Base-by-base conservation (phyloP, 2,888 invertebrate species). In the Alentia gelatinosa region DNA sequence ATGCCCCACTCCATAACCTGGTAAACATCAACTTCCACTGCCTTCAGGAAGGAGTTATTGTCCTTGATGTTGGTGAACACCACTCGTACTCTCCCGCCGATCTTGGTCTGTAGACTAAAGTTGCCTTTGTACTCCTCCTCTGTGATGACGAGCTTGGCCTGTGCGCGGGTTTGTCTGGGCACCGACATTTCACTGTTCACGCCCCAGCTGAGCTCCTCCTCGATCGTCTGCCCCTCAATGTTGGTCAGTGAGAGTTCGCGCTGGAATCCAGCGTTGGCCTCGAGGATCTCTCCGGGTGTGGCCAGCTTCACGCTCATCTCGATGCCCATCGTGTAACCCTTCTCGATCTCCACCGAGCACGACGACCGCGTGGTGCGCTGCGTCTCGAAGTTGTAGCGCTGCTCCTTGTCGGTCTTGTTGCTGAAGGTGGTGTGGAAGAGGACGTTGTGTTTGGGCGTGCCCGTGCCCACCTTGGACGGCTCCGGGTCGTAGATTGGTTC, bases 131-230 rank as follows among this genome's bases (percentile, higher is more conserved):
- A 96, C 91, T 96, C 96, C 94, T 96, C 95, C 93, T 97, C 96
- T 83, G 95, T 96, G 74, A 96, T 96, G 1, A 96, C 95, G 92
- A 96, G 95, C 90, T 95, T 96, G 1, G 96, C 96, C 35, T 95
- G 96, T 4, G 96, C 96, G 92, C 92, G 39, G 68, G 89, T 75
- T 12, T 35, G 23, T 15, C 33, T 86, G 19, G 96, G 96, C 0
- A 96, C 96, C 90, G 94, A 94, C 42, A 96, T 96, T 91, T 95
- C 95, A 92, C 95, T 96, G 93, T 96, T 96, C 3, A 96, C 96
- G 9, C 96, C 95, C 96, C 96, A 96, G 3, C 95, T 95, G 90
- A 96, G 94, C 68, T 95, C 94, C 92, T 96, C 96, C 89, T 96
- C 96, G 30, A 94, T 93, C 0, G 95, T 94, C 91, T 94, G 93